A percentile compares a stretch with the other conserved stretches of the same genome.
phyloP scores from a whole-genome alignment of 2,113 vertebrate species.

The Ellobius talpinus region DNA sequence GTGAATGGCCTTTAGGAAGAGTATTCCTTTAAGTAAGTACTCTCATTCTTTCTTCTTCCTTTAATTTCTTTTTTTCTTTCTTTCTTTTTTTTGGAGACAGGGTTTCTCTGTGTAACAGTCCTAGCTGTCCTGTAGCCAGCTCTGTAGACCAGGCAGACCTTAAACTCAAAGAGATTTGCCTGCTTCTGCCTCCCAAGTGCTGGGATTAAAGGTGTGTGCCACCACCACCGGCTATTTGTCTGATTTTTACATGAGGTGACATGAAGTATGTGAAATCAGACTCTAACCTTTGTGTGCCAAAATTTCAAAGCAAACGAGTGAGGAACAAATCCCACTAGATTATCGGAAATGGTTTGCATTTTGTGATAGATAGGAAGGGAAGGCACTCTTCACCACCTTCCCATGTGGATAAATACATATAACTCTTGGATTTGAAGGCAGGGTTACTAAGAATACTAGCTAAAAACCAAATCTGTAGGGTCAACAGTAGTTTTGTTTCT shows the following conservation, averaged over 20 bases:
- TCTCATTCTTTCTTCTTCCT: background rate
- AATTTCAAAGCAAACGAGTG: conserved; percentile 25
- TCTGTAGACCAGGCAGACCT: too few species aligned
- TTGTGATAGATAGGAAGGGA: conserved; percentile 47
- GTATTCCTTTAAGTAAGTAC: background rate
- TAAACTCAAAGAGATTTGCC: too few species aligned
- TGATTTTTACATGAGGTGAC: background rate
- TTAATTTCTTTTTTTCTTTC: background rate
- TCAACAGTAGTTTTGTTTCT: background rate
- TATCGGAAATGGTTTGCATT: background rate
- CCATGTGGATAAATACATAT: conserved; percentile 34
- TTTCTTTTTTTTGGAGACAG: too few species aligned
- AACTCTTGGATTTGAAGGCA: conserved; percentile 47
- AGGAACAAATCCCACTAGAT: background rate
- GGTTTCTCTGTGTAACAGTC: too few species aligned
- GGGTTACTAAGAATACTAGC: background rate
- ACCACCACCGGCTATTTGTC: too few species aligned
- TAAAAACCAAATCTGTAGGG: conserved; percentile 32
- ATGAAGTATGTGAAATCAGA: conserved; percentile 44
- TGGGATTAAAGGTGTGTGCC: too few species aligned
- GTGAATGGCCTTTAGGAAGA: conserved; percentile 5
- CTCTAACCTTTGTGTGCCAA: background rate
- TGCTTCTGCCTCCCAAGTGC: too few species aligned
- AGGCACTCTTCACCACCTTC: background rate
- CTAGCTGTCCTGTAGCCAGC: too few species aligned